Conservation (phyloP, 2,797 vertebrate species). For the Tadarida brasiliensis region DNA sequence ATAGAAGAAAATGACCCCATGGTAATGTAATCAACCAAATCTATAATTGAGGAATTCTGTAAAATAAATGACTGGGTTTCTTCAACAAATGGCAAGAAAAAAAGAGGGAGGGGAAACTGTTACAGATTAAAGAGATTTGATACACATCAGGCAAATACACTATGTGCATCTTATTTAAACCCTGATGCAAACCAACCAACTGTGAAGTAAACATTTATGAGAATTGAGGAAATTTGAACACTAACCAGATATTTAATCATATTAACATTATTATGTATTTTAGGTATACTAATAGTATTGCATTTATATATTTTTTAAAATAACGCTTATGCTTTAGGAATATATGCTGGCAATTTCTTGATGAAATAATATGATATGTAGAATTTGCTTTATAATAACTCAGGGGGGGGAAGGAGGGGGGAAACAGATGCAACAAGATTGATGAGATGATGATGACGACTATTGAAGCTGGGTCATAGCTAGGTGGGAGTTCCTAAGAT, state of each 20-base stretch:
- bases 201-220: background rate
- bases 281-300: background rate
- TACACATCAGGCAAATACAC: background rate
- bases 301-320: background rate
- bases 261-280: background rate
- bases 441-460: too few relatives aligned
- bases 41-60: background rate
- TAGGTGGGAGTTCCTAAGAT: background rate
- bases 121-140: background rate
- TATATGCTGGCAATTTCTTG: background rate
- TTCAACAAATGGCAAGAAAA: background rate
- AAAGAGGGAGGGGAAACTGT: background rate
- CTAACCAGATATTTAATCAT: background rate
- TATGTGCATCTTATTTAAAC: background rate
- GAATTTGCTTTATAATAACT: background rate
- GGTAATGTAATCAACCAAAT: background rate
- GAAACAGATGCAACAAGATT: background rate
- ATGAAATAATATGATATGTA: background rate
- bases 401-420: background rate
- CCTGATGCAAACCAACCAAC: background rate
- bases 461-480: too few relatives aligned
- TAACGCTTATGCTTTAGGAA: background rate
- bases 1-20: background rate
- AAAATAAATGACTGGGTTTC: background rate
- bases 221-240: background rate